phyloP scores from a whole-genome alignment of 2,888 invertebrate genomes.

The Idaea biselata region DNA sequence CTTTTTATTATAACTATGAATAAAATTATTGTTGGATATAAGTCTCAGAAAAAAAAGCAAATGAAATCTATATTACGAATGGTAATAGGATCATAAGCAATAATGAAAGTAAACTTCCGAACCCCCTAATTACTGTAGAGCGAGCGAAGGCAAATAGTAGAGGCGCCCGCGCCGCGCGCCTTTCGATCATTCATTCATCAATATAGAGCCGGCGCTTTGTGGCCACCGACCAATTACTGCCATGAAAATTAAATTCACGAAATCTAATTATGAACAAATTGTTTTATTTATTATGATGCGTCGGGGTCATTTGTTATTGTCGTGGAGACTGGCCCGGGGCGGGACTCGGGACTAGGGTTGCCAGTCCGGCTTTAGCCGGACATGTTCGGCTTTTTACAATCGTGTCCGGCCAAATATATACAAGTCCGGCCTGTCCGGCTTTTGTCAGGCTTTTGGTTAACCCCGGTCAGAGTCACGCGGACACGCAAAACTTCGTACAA shows the following conservation, averaged over 20 bases:
- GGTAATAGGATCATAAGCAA: slow-evolving; percentile 71
- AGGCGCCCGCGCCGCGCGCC: slow-evolving; percentile 66
- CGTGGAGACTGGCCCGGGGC: slow-evolving; percentile 65
- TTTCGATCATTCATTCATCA: slow-evolving; percentile 75
- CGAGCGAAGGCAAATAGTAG: slow-evolving; percentile 72
- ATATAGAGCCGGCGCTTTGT: slow-evolving; percentile 74
- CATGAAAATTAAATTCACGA: slow-evolving; percentile 82
- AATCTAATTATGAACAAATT: slow-evolving; percentile 81
- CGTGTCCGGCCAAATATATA: too few relatives aligned
- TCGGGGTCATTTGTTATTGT: slow-evolving; percentile 78
- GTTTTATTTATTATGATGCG: slow-evolving; percentile 82
- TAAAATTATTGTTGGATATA: neutral
- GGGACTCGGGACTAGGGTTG: slow-evolving; percentile 55
- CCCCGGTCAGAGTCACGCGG: too few relatives aligned
- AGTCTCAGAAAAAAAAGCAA: slow-evolving; percentile 34
- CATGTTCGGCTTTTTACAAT: too few relatives aligned
- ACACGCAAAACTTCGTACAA: too few relatives aligned
- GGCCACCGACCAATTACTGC: slow-evolving; percentile 79
- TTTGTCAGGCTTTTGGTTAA: too few relatives aligned
- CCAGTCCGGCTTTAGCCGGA: too few relatives aligned
- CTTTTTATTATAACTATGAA: neutral
- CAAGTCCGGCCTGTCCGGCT: too few relatives aligned
- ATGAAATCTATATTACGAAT: slow-evolving; percentile 74
- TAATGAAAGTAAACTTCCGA: slow-evolving; percentile 77
- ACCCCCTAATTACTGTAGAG: slow-evolving; percentile 70